Evolutionary conservation across 2,797 vertebrate genomes (phyloP), one percentile per base, ranked within the genome.

Genomic region (Betta splendens): DNA sequence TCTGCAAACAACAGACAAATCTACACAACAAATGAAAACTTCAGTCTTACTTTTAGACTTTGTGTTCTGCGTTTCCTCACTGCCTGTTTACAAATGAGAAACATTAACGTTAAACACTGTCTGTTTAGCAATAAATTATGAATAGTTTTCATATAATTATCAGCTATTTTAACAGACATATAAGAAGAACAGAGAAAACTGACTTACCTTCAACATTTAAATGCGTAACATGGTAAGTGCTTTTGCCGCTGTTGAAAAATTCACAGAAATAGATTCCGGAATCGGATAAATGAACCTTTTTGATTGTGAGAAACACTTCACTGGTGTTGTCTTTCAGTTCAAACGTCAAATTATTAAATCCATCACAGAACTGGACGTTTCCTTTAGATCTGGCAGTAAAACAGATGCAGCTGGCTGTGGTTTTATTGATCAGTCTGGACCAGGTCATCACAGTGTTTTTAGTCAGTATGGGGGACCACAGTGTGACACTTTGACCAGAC

Each of bases 191-290:
- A n/a, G n/a, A n/a, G n/a, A n/a, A n/a, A n/a, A n/a, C 3, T 5
- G 38, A 18, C 40, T 49, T 49, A 69, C 57, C 65, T 21, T 44
- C 2, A 21, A 62, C 21, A 0, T 22, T 25, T 38, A 69, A 45
- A 32, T 25, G 3, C 38, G 7, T 44, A 0, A 7, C 16, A 21
- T 11, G 35, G 1, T 32, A 12, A 11, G 10, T 0, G 1, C 1
- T 1, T 0, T 0, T 0, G 7, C 9, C 16, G 3, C 0, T 0
- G 0, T 0, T 0, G 7, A 38, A 45, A 15, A 36, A 18, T 18
- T 60, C 77, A 64, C 72, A 83, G 28, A 70, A 69, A 63, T 75
- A 83, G 7, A 75, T 23, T 7, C 75, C 75, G 39, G 66, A 58
- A 48, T 82, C 75, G 64, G 62, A 1, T 7, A 15, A 21, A 17